Evolutionary conservation across 2,888 invertebrate genomes (phyloP).

Genomic region (Machimus rusticus): DNA sequence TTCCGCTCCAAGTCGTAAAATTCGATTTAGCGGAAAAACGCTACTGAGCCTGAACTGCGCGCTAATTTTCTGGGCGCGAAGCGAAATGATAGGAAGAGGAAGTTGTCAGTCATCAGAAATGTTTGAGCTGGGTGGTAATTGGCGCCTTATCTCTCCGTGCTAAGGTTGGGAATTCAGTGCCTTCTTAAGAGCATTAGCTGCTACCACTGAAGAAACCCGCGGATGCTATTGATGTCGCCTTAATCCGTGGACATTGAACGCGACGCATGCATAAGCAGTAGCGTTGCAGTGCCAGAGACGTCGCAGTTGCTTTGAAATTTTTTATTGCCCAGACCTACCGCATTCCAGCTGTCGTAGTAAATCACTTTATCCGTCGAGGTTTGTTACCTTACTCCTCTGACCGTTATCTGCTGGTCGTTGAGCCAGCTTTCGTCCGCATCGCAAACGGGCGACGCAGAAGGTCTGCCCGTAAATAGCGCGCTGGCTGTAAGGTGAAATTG

Average conservation of each 20-base stretch:
- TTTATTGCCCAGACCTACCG: conserved; percentile 28
- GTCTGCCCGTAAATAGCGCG: neutral
- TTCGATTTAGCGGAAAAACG: neutral
- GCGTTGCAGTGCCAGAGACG: neutral
- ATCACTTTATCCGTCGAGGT: conserved; percentile 31
- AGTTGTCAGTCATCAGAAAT: neutral
- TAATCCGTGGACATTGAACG: neutral
- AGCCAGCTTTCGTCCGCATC: neutral
- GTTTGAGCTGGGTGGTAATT: neutral
- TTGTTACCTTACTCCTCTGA: conserved; percentile 30
- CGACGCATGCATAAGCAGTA: neutral
- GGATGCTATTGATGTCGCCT: neutral
- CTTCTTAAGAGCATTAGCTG: neutral
- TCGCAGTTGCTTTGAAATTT: neutral
- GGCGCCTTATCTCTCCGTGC: neutral
- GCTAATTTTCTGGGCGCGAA: neutral
- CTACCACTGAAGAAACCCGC: neutral
- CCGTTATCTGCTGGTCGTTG: neutral
- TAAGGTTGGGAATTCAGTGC: neutral
- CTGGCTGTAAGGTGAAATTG: conserved; percentile 9
- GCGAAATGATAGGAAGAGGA: neutral
- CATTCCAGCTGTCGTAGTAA: conserved; percentile 32
- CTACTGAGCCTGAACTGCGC: neutral
- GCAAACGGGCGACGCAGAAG: neutral
- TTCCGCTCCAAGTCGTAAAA: neutral